Conservation (phyloP, 2,797 vertebrate genomes). For the Enteromius argenteus region DNA sequence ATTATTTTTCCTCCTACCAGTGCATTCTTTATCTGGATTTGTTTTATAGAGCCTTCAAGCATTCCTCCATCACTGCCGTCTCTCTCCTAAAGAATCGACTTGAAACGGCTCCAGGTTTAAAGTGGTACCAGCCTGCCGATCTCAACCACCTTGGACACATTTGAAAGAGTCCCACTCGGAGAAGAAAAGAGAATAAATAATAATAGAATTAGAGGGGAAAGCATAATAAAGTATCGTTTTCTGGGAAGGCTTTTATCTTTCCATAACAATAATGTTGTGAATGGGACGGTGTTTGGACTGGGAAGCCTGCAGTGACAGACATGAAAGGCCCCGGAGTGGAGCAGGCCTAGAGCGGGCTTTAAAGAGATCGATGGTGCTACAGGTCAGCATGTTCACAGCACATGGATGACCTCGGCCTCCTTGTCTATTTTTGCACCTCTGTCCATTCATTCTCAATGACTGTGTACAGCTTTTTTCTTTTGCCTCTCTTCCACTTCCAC, state of each 20-base stretch:
- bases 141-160: conserved; percentile 76
- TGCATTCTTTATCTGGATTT: conserved; percentile 74
- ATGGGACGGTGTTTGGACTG: conserved; percentile 77
- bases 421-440: conserved; percentile 26
- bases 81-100: conserved; percentile 77
- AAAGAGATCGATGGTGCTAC: conserved; percentile 59
- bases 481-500: conserved; percentile 8
- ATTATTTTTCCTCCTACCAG: conserved; percentile 45
- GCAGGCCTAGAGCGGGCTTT: conserved; percentile 58
- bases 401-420: conserved; percentile 43
- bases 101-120: conserved; percentile 79
- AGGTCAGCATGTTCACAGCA: conserved; percentile 50
- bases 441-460: conserved; percentile 32
- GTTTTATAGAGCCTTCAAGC: conserved; percentile 76
- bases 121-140: conserved; percentile 76
- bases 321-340: conserved; percentile 75
- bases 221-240: conserved; percentile 79
- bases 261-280: conserved; percentile 80
- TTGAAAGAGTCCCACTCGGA: conserved; percentile 75
- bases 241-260: conserved; percentile 79
- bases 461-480: conserved; percentile 4
- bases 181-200: conserved; percentile 78
- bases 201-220: conserved; percentile 75
- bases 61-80: conserved; percentile 71
- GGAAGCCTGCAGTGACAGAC: conserved; percentile 74